Evolutionary conservation across 2,113 vertebrate genomes (phyloP).

Genomic region (Bungarus multicinctus): DNA sequence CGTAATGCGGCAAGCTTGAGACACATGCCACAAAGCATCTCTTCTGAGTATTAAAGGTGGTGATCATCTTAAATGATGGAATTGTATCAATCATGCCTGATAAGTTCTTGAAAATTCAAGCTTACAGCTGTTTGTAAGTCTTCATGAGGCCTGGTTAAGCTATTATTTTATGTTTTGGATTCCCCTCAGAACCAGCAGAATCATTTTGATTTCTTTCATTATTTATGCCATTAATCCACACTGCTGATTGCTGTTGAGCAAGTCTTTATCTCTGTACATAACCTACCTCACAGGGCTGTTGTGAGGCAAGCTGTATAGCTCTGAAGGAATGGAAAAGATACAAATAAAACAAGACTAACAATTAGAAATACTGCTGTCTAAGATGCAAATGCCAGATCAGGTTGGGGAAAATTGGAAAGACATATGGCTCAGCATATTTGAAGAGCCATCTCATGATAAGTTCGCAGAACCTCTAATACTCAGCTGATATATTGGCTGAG

Average conservation of each 20-base stretch:
- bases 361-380: neutral
- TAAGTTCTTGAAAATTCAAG: neutral
- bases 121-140: neutral
- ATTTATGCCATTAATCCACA: neutral
- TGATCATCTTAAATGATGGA: neutral
- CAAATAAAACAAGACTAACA: neutral
- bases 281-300: neutral
- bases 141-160: neutral
- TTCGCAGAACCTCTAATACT: no score
- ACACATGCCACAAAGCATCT: neutral
- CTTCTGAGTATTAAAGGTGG: neutral
- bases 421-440: no score
- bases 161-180: neutral
- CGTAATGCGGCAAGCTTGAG: no score
- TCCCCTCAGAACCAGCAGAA: neutral
- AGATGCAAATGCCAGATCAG: neutral
- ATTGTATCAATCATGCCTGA: neutral
- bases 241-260: neutral
- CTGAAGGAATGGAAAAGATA: neutral
- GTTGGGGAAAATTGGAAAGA: neutral
- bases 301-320: neutral
- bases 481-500: no score
- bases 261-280: neutral
- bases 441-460: no score
- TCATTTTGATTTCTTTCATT: neutral